Percentiles rank a stretch among this genome's conserved stretches.
phyloP scores from a whole-genome alignment of 2,113 vertebrate species.

The Noctilio leporinus region DNA sequence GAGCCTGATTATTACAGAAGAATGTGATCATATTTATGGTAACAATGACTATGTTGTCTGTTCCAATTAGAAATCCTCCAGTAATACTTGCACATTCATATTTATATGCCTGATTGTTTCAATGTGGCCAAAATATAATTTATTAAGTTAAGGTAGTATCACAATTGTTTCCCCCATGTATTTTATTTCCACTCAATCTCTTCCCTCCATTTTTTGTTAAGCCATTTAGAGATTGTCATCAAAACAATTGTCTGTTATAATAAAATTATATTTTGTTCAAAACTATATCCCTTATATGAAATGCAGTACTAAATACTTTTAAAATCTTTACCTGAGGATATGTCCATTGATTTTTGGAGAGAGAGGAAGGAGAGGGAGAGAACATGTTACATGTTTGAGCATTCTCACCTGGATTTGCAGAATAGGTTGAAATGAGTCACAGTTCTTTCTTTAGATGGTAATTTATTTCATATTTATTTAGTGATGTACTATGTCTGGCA shows the following conservation, averaged over 20 bases:
- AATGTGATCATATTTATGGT: neutral
- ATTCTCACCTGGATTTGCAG: neutral
- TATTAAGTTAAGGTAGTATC: neutral
- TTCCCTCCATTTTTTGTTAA: neutral
- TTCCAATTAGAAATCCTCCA: neutral
- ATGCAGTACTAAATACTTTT: neutral
- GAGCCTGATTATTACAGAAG: neutral
- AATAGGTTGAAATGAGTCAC: neutral
- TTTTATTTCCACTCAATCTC: neutral
- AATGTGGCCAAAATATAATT: neutral
- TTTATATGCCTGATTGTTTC: neutral
- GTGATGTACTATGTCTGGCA: neutral
- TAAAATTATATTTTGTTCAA: neutral
- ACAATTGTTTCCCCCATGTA: neutral
- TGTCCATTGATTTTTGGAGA: no score
- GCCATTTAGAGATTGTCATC: neutral
- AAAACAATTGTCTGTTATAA: neutral
- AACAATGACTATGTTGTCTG: neutral
- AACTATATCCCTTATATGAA: conserved; percentile 9
- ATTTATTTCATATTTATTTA: conserved; percentile 25
- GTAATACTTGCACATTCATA: neutral
- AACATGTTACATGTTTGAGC: neutral
- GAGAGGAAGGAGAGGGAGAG: no score
- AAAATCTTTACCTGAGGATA: no score
- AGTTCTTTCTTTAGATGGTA: neutral